Conservation (phyloP, 2,113 vertebrate genomes). For the Malurus elegans region DNA sequence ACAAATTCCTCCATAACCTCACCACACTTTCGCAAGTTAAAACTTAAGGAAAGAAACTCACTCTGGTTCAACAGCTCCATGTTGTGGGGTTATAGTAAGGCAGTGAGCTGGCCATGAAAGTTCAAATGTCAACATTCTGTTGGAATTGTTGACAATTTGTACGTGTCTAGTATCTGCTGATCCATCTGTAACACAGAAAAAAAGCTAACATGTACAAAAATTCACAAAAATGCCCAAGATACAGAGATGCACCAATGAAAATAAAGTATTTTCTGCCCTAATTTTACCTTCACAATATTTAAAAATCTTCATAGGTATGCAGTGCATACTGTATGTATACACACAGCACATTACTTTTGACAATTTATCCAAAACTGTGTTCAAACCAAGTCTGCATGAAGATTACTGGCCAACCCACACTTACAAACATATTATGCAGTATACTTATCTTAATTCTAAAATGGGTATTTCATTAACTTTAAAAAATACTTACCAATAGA, state of each 20-base stretch:
- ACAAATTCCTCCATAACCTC: neutral
- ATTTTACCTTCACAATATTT: neutral
- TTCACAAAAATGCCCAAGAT: neutral
- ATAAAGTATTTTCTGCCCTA: neutral
- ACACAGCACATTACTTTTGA: neutral
- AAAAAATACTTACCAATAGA: conserved; percentile 80
- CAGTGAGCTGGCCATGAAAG: conserved; percentile 95
- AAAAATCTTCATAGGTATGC: neutral
- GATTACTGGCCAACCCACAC: neutral
- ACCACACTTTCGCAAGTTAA: neutral
- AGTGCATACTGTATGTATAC: neutral
- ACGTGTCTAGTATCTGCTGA: conserved; percentile 73
- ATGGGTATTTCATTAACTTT: neutral
- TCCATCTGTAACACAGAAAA: conserved; percentile 72
- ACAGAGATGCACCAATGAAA: neutral
- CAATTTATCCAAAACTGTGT: neutral
- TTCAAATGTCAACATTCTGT: conserved; percentile 82
- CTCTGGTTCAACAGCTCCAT: conserved; percentile 85
- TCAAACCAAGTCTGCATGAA: neutral
- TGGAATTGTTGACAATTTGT: conserved; percentile 81
- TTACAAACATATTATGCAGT: neutral
- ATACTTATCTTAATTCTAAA: neutral
- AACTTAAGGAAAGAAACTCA: conserved; percentile 63
- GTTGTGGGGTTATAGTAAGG: conserved; percentile 91
- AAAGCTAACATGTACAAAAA: neutral